phyloP scores from a whole-genome alignment of 2,797 vertebrate species.

The Avahi laniger region DNA sequence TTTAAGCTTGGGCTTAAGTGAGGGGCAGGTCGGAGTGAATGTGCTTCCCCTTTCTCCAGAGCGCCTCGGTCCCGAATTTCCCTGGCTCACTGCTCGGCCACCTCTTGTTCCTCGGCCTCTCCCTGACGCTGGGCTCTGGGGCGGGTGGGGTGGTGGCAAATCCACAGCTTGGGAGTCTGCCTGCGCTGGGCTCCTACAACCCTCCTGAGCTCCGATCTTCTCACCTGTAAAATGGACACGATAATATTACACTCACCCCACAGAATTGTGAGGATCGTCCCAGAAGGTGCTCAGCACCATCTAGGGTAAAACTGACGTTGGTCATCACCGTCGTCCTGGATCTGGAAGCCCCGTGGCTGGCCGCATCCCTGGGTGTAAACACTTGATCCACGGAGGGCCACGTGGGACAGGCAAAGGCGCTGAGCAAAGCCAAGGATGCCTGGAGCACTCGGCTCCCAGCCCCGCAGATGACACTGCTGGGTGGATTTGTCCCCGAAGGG shows the following conservation, averaged over 20 bases:
- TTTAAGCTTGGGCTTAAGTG: neutral
- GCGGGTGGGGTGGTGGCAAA: fast-evolving
- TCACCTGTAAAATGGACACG: too few species aligned
- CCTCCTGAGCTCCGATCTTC: neutral
- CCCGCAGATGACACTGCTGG: neutral
- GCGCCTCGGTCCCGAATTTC: neutral
- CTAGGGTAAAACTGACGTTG: neutral
- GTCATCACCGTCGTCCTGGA: fast-evolving
- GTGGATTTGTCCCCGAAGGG: neutral
- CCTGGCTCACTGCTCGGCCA: neutral
- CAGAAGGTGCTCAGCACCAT: neutral
- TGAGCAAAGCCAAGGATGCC: neutral
- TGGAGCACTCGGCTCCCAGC: too few species aligned
- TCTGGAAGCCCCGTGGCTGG: fast-evolving
- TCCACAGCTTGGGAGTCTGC: neutral
- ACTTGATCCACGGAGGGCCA: neutral
- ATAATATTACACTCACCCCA: too few species aligned
- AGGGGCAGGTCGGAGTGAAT: neutral
- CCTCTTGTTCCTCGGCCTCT: neutral
- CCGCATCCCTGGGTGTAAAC: neutral
- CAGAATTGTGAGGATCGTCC: neutral
- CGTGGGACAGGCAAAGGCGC: neutral
- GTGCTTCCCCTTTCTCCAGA: neutral
- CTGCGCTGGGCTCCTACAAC: neutral
- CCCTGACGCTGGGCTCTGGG: neutral